A percentile compares a stretch with the other conserved stretches of the same genome.
These are phyloP conservation scores for Lutjanus argentimaculatus DNA, from an alignment of 2,797 vertebrate genomes.

Conservation along the genomic window DNA sequence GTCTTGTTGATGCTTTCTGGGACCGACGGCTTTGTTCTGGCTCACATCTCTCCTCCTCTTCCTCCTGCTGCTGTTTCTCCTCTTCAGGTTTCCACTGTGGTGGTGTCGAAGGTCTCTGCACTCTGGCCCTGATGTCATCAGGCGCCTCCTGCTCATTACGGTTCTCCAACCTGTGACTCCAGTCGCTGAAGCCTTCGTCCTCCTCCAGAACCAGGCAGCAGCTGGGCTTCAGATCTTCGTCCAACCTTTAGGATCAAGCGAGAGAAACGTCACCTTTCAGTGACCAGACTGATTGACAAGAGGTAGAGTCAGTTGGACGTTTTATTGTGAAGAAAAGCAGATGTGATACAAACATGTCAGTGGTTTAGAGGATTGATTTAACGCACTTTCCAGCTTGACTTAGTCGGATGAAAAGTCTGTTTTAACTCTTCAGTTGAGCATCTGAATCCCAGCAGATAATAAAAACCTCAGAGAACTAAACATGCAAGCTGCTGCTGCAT, in stretches of 20 bases:
- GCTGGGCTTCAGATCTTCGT: conserved; percentile 81
- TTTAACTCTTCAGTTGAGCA: too few relatives aligned
- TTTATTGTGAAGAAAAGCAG: neutral
- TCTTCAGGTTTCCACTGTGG: conserved; percentile 35
- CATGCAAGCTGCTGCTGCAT: too few relatives aligned
- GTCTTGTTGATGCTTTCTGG: conserved; percentile 44
- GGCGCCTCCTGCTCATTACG: conserved; percentile 68
- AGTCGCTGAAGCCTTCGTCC: conserved; percentile 94
- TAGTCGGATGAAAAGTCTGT: too few relatives aligned
- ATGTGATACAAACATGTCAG: neutral
- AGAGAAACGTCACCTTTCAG: neutral
- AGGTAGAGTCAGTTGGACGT: neutral
- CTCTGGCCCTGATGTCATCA: conserved; percentile 30
- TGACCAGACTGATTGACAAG: neutral
- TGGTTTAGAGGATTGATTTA: neutral
- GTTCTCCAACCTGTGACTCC: conserved; percentile 90
- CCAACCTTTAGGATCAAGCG: conserved; percentile 70
- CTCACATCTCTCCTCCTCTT: conserved; percentile 24
- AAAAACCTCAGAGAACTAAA: too few relatives aligned
- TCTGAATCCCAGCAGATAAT: too few relatives aligned
- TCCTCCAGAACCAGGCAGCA: conserved; percentile 88
- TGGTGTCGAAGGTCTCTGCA: conserved; percentile 22
- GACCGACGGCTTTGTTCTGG: conserved; percentile 15
- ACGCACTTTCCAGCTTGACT: neutral
- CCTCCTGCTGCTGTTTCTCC: conserved; percentile 40